phyloP scores from a whole-genome alignment of 2,797 vertebrate species.

The Intellagama lesueurii region DNA sequence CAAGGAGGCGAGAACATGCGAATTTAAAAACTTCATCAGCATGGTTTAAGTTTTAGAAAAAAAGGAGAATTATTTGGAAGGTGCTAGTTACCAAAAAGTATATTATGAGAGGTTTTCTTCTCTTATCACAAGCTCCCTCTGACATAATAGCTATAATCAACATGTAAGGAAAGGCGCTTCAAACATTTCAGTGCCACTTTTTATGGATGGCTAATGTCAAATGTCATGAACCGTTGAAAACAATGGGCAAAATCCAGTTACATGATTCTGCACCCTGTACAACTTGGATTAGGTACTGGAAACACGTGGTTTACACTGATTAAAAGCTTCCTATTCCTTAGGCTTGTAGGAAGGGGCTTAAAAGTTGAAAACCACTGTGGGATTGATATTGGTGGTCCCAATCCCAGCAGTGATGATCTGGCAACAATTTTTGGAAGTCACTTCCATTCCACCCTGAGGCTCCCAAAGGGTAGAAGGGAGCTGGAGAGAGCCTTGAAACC shows the following conservation, averaged over 20 bases:
- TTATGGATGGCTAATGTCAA: constrained; percentile 53
- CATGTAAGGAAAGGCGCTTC: constrained; percentile 55
- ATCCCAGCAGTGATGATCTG: too few relatives aligned
- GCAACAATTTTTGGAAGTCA: too few relatives aligned
- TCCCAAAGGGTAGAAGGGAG: too few relatives aligned
- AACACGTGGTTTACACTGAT: too few relatives aligned
- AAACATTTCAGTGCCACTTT: constrained; percentile 50
- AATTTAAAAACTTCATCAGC: constrained; percentile 33
- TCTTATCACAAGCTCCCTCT: constrained; percentile 44
- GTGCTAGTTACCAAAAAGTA: constrained; percentile 44
- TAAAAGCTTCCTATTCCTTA: too few relatives aligned
- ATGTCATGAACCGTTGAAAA: constrained; percentile 36
- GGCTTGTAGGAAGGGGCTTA: too few relatives aligned
- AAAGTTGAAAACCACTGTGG: too few relatives aligned
- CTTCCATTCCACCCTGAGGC: too few relatives aligned
- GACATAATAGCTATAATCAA: constrained; percentile 46
- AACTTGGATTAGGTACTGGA: too few relatives aligned
- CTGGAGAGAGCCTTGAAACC: too few relatives aligned
- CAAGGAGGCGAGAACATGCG: constrained; percentile 28
- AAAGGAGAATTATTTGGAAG: constrained; percentile 37
- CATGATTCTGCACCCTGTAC: too few relatives aligned
- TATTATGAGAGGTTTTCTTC: constrained; percentile 17
- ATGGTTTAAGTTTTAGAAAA: constrained; percentile 47
- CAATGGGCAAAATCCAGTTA: background rate
- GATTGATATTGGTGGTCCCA: too few relatives aligned